Conservation (phyloP, 2,113 vertebrate species). For the Fregata magnificens region DNA sequence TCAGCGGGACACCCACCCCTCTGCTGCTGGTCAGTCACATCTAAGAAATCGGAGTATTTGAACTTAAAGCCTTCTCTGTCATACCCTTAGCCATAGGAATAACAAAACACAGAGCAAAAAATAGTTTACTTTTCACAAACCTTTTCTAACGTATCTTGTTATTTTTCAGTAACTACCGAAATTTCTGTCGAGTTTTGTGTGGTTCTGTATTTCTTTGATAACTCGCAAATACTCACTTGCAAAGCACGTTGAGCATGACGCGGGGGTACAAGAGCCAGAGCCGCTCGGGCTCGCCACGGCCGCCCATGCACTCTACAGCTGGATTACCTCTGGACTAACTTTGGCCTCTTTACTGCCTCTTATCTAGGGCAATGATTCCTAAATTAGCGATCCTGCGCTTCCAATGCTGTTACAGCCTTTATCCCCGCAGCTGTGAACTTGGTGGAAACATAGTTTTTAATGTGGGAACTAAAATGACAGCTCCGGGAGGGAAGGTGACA, state of each 20-base stretch:
- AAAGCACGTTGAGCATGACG: accelerated
- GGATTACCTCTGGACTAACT: background rate
- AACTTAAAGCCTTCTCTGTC: background rate
- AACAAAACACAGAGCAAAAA: background rate
- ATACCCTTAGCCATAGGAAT: background rate
- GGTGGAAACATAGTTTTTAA: background rate
- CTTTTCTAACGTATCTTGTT: background rate
- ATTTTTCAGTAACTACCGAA: background rate
- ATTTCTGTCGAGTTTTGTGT: background rate
- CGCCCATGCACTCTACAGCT: background rate
- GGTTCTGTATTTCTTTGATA: background rate
- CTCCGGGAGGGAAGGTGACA: background rate
- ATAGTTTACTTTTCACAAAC: background rate
- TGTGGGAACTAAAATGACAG: background rate
- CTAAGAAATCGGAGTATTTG: background rate
- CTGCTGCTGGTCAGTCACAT: background rate
- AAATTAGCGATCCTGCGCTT: background rate
- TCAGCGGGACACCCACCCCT: background rate
- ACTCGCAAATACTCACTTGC: background rate
- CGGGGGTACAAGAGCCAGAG: background rate
- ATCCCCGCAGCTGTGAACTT: background rate
- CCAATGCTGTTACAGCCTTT: background rate
- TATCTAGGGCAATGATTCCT: background rate
- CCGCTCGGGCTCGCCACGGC: background rate
- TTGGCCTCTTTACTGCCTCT: background rate